Evolutionary conservation across 2,113 vertebrate genomes (phyloP).

Genomic region (Scomber japonicus): DNA sequence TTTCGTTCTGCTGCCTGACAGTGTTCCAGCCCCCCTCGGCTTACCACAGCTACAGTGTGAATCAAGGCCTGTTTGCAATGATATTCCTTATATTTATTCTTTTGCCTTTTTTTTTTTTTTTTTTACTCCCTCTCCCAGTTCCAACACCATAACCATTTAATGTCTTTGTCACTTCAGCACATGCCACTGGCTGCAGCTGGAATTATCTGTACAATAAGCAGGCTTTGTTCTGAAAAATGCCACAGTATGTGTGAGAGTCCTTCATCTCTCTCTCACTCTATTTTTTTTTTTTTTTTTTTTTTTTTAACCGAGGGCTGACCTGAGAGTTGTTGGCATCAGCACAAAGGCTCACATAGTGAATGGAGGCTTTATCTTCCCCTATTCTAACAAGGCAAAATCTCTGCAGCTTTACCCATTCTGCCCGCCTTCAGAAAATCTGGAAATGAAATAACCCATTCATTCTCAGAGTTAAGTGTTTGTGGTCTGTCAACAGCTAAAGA

Average conservation of each 20-base stretch:
- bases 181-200: conserved; percentile 17
- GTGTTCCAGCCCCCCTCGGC: conserved; percentile 47
- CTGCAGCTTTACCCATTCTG: conserved; percentile 20
- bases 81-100: conserved; percentile 56
- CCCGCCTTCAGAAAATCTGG: conserved; percentile 39
- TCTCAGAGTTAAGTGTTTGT: conserved; percentile 10
- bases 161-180: conserved; percentile 22
- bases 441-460: conserved; percentile 47
- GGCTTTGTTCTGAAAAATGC: conserved; percentile 55
- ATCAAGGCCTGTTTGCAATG: conserved; percentile 35
- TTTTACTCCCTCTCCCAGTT: not conserved
- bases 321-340: conserved; percentile 49
- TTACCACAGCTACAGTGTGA: conserved; percentile 35
- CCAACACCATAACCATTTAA: conserved; percentile 17
- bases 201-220: conserved; percentile 33
- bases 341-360: conserved; percentile 48
- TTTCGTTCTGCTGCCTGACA: conserved; percentile 67
- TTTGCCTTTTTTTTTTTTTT: not conserved
- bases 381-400: conserved; percentile 33
- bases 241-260: conserved; percentile 21
- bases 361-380: conserved; percentile 24
- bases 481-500: conserved; percentile 1
- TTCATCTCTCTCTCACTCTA: conserved; percentile 5
- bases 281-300: conserved; percentile 5
- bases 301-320: conserved; percentile 51